phyloP scores from a whole-genome alignment of 2,113 vertebrate genomes.

The Craseonycteris thonglongyai region DNA sequence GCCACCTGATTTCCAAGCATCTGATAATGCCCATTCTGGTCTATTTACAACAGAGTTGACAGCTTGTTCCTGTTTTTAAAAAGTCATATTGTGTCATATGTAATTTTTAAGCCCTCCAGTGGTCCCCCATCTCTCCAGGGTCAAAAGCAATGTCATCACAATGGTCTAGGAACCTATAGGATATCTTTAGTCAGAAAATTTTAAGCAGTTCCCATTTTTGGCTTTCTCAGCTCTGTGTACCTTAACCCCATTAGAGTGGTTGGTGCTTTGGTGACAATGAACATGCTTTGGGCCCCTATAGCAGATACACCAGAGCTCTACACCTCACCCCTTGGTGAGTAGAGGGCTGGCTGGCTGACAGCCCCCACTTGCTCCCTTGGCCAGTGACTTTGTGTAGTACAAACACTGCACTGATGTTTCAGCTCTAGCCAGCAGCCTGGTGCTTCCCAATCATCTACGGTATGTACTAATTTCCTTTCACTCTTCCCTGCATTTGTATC shows the following conservation, averaged over 20 bases:
- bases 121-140: too few relatives aligned
- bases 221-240: background rate
- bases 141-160: background rate
- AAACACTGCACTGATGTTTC: background rate
- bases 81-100: background rate
- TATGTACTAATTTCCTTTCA: background rate
- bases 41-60: background rate
- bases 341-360: background rate
- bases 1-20: background rate
- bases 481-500: background rate
- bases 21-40: background rate
- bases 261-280: background rate
- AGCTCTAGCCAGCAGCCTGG: background rate
- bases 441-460: background rate
- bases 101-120: background rate
- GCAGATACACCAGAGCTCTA: background rate
- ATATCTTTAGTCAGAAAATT: background rate
- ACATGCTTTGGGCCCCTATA: background rate
- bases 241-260: background rate
- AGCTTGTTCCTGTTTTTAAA: background rate
- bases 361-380: accelerated
- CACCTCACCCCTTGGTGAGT: background rate
- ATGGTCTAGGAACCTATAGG: background rate
- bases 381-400: background rate
- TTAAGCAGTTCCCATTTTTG: background rate